Base-by-base conservation (phyloP, 1,140 invertebrate genomes). In the Centruroides vittatus region DNA sequence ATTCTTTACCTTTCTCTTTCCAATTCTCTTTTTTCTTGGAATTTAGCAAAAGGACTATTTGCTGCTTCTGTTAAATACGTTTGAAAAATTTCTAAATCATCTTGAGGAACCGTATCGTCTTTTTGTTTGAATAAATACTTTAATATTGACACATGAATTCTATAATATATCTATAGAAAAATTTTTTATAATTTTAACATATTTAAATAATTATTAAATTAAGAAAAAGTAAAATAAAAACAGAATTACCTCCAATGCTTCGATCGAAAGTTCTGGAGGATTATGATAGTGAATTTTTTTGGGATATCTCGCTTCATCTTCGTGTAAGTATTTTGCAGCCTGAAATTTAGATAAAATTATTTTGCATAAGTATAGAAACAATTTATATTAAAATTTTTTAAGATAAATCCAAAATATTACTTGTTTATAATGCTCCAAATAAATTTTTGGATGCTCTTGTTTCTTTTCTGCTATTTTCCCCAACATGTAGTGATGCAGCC, bases 401-500 rank as follows among this genome's bases (percentile, higher is more conserved):
- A 12, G 34, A 12, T 34, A 51, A 51, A 51, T 51, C 49, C 49
- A 51, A 51, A 51, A 23, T 23, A 61, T 69, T 71, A 82, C 84
- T 73, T 82, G 80, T 69, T 82, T 74, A 70, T 93, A 95, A 75
- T 89, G 84, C 63, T 84, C 77, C 13, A 94, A 74, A 73, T 85
- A 91, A 41, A 83, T 73, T n/a, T 78, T 76, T 0, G 86, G 83
- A 63, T 84, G 78, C 64, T 84, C 81, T 60, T 83, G 82, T 61
- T 81, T 80, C 70, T 93, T 94, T 71, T 93, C 89, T 0, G 83
- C 79, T 54, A 93, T 85, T 81, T 97, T 96, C 1, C 88, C 92
- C 34, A 94, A 76, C 86, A 95, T 93, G 69, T 94, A 95, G 70
- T 90, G 86, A 69, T 88, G 83, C 11, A 93, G 75, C 93, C 93